phyloP scores from a whole-genome alignment of 1,140 invertebrate genomes.

The Melitaea cinxia region DNA sequence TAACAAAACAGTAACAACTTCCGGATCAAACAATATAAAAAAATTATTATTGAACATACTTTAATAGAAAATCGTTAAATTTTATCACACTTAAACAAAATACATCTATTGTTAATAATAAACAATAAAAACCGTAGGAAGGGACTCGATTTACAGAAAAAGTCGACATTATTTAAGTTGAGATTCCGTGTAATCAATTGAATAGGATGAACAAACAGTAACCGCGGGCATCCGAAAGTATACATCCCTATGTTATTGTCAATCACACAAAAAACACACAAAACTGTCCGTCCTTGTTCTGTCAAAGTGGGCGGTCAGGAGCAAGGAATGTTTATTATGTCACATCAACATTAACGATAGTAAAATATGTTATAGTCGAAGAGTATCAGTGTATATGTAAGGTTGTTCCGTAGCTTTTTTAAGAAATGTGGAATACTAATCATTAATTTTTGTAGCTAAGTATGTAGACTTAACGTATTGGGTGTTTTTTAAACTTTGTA shows the following conservation, averaged over 20 bases:
- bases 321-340: slow-evolving; percentile 54
- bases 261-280: slow-evolving; percentile 36
- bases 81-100: neutral
- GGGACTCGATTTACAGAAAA: slow-evolving; percentile 1
- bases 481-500: no score
- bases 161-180: neutral
- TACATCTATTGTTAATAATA: neutral
- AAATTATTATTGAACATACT: neutral
- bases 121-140: neutral
- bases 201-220: slow-evolving; percentile 19
- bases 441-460: no score
- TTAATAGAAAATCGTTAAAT: neutral
- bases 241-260: slow-evolving; percentile 24
- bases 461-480: no score
- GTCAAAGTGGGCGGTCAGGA: slow-evolving; percentile 43
- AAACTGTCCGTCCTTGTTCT: slow-evolving; percentile 22
- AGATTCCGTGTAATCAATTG: slow-evolving; percentile 5
- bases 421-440: no score
- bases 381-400: slow-evolving; percentile 3
- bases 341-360: slow-evolving; percentile 41
- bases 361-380: no score
- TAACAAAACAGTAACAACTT: no score
- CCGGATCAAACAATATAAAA: no score
- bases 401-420: neutral
- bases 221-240: slow-evolving; percentile 18